Evolutionary conservation across 2,888 invertebrate species (phyloP), one percentile per base, ranked within the genome.

Genomic region (Drosophila formosana): DNA sequence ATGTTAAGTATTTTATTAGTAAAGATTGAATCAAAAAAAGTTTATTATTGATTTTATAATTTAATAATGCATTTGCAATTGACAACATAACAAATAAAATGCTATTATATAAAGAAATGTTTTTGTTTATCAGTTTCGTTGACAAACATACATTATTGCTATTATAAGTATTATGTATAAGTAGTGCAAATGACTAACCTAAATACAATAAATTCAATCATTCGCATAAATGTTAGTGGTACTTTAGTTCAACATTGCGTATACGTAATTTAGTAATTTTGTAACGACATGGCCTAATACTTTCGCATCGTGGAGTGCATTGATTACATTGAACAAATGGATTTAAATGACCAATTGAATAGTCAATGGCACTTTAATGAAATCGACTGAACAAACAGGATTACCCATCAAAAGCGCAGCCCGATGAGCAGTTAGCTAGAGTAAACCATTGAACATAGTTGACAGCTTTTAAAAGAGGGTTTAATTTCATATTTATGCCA

Each of bases 401-500:
- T 62, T 47, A 61, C 50, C 46, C 32, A 25, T 30, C 50, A 46
- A 67, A 55, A 34, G 37, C 7, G 13, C 34, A 47, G 8, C 28
- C 28, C 25, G 4, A 9, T 1, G 37, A 4, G 1, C 1, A 13
- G 39, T 18, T 18, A 39, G 39, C 9, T 3, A 3, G 49, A 26
- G 18, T 30, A 55, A 41, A 43, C 49, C 28, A 60, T 39, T 25
- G 13, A 43, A 37, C 32, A 46, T 57, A 58, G 50, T 62, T 68
- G 55, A 58, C 58, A 69, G 30, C 55, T 47, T 51, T 51, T 46
- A 39, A 23, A 51, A 41, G 26, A 45, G 52, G 41, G 71, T 72
- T 70, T 75, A 65, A 69, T 78, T 71, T 77, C 57, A 80, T 73
- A 77, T 80, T 82, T 67, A 62, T 68, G 58, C 57, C 56, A 73